These are phyloP conservation scores for Amblyjoppa fuscipennis DNA, from an alignment of 2,888 invertebrate species.

Conservation along the genomic window DNA sequence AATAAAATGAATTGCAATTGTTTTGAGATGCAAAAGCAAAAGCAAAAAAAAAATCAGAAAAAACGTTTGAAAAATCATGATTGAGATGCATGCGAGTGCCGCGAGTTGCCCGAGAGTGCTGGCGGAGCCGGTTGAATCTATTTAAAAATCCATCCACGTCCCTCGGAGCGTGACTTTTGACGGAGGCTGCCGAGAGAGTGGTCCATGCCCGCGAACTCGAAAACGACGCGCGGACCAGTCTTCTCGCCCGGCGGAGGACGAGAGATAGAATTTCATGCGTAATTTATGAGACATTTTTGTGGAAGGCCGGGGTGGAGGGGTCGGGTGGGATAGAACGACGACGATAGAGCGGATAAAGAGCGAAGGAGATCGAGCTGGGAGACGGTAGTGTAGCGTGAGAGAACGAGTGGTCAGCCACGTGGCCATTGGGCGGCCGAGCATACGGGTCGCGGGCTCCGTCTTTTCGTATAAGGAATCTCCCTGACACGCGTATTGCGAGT, in stretches of 20 bases:
- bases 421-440: slow-evolving; percentile 27
- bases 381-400: not conserved
- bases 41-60: not conserved
- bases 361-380: not conserved
- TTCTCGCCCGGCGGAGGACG: not conserved
- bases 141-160: slow-evolving; percentile 53
- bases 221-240: slow-evolving; percentile 20
- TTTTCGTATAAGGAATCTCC: slow-evolving; percentile 61
- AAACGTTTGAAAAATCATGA: not conserved
- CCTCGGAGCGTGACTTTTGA: slow-evolving; percentile 53
- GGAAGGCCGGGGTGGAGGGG: too few relatives aligned
- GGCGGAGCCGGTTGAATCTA: slow-evolving; percentile 11
- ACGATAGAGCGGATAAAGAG: slow-evolving; percentile 12
- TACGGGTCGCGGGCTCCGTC: slow-evolving; percentile 24
- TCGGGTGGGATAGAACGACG: slow-evolving; percentile 22
- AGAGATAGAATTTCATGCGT: slow-evolving; percentile 53
- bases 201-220: slow-evolving; percentile 30
- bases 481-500: slow-evolving; percentile 50
- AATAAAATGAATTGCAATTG: not conserved
- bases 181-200: slow-evolving; percentile 27
- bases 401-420: slow-evolving; percentile 44
- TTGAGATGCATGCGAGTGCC: not conserved
- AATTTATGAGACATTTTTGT: slow-evolving; percentile 57
- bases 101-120: not conserved
- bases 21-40: not conserved